These are phyloP conservation scores for Coracias cyanogaster DNA, from an alignment of 2,797 vertebrate genomes.

Conservation along the genomic window DNA sequence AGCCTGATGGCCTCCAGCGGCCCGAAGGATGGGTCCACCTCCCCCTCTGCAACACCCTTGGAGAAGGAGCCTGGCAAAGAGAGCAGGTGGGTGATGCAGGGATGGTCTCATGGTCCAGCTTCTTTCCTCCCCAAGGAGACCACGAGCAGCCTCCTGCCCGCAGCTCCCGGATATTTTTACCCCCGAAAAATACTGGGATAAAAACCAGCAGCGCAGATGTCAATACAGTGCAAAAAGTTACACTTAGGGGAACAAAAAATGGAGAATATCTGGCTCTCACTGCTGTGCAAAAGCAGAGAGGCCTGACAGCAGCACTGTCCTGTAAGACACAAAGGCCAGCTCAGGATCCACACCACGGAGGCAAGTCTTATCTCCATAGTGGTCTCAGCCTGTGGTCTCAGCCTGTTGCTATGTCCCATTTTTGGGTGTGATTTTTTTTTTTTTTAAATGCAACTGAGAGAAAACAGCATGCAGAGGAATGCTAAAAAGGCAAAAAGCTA, in stretches of 20 bases:
- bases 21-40: conserved; percentile 93
- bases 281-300: rapidly evolving
- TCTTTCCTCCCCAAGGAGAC: rapidly evolving
- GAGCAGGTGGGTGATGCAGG: rapidly evolving
- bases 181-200: background rate
- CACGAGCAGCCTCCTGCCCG: rapidly evolving
- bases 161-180: rapidly evolving
- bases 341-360: rapidly evolving
- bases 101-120: background rate
- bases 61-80: conserved; percentile 87
- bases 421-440: background rate
- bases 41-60: conserved; percentile 92
- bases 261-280: background rate
- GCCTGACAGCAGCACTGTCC: background rate
- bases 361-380: background rate
- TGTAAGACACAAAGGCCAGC: rapidly evolving
- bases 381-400: background rate
- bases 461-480: background rate
- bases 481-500: background rate
- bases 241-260: background rate
- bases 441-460: background rate
- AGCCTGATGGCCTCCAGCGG: conserved; percentile 94
- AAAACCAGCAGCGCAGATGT: rapidly evolving
- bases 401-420: background rate
- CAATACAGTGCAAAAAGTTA: background rate